A percentile compares a stretch with the other conserved stretches of the same genome.
Evolutionary conservation across 2,888 invertebrate species (phyloP).

Genomic region (Pristionchus fissidentatus): DNA sequence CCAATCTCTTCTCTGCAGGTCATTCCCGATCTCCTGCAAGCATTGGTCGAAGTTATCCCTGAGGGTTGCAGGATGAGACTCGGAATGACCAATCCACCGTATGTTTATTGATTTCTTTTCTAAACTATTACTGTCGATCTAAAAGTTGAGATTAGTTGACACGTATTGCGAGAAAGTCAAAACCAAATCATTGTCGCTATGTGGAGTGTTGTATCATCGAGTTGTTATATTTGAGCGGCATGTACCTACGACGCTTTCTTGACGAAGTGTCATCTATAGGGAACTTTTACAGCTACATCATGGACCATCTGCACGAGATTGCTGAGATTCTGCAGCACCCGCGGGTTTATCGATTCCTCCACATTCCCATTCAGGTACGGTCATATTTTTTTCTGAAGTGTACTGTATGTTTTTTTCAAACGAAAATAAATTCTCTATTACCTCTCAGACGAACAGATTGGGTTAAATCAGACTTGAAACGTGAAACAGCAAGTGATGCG

Average conservation of each 20-base stretch:
- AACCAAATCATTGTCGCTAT: too few species aligned
- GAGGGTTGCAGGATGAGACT: conserved; percentile 83
- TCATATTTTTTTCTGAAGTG: too few species aligned
- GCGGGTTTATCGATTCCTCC: conserved; percentile 92
- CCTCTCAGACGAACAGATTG: background rate
- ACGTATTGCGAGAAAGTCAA: too few species aligned
- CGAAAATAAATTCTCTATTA: too few species aligned
- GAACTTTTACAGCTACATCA: conserved; percentile 95
- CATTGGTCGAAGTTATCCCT: conserved; percentile 84
- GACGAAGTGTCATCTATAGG: too few species aligned
- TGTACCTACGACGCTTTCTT: too few species aligned
- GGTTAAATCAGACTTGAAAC: too few species aligned
- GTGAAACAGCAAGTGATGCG: too few species aligned
- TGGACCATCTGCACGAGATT: conserved; percentile 84
- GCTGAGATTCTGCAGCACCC: conserved; percentile 87
- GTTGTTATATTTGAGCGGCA: too few species aligned
- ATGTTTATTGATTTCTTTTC: background rate
- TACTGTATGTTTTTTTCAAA: background rate
- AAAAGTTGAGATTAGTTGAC: too few species aligned
- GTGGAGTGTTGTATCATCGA: too few species aligned
- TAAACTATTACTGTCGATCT: too few species aligned
- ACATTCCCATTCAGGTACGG: conserved; percentile 87
- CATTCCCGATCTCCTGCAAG: conserved; percentile 88
- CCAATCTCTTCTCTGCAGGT: conserved; percentile 51
- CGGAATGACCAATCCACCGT: conserved; percentile 92